Evolutionary conservation across 2,113 vertebrate species (phyloP).

Genomic region (Chaetops frenatus): DNA sequence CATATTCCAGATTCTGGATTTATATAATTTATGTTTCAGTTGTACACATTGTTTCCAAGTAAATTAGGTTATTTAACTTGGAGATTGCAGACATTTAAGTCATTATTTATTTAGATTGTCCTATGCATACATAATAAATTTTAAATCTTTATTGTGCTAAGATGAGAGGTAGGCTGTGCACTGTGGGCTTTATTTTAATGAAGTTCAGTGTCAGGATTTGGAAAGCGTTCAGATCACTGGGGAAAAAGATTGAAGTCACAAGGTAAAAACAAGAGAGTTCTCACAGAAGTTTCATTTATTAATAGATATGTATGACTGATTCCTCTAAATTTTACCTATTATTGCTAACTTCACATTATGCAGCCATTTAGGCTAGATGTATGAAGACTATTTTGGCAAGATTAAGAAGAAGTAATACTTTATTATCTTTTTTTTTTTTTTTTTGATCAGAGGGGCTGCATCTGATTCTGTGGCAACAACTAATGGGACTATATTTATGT

Average conservation of each 20-base stretch:
- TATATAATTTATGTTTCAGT: conserved; percentile 6
- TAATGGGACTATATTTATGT: background rate
- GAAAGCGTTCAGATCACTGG: background rate
- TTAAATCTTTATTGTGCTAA: conserved; percentile 32
- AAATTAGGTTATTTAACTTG: conserved; percentile 38
- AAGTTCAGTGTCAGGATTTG: background rate
- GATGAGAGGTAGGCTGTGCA: background rate
- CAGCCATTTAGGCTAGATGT: background rate
- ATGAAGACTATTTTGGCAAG: background rate
- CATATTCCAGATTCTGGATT: background rate
- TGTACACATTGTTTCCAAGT: conserved; percentile 20
- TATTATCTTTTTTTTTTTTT: background rate
- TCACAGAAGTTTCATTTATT: background rate
- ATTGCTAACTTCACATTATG: background rate
- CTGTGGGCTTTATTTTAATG: background rate
- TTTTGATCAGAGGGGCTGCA: background rate
- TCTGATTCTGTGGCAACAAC: background rate
- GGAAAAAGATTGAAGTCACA: background rate
- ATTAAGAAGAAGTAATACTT: background rate
- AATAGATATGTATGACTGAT: background rate
- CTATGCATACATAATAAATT: background rate
- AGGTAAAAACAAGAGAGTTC: background rate
- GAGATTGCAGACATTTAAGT: conserved; percentile 4
- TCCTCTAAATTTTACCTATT: background rate
- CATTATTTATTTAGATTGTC: conserved; percentile 36